These are phyloP conservation scores for Clusia tigrina DNA, from an alignment of 2,888 invertebrate genomes.

Conservation along the genomic window DNA sequence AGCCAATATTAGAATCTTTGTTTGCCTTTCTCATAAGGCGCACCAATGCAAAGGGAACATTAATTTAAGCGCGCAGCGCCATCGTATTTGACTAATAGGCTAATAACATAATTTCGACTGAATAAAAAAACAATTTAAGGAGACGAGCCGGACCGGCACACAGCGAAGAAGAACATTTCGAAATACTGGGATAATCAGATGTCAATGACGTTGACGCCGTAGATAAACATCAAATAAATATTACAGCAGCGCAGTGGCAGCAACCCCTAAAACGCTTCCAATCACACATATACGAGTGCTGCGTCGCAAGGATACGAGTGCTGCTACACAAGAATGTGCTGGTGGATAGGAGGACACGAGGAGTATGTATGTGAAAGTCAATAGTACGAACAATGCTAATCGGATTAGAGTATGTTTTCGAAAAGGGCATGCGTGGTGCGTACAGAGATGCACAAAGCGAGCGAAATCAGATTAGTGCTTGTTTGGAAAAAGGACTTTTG, in stretches of 20 bases:
- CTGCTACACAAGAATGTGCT: conserved; percentile 11
- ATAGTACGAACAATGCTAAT: conserved; percentile 55
- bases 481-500: conserved; percentile 46
- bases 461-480: conserved; percentile 51
- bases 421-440: conserved; percentile 35
- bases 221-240: conserved; percentile 40
- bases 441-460: conserved; percentile 8
- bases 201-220: conserved; percentile 38
- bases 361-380: conserved; percentile 56
- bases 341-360: neutral
- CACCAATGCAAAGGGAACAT: conserved; percentile 1
- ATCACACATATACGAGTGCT: neutral
- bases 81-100: conserved; percentile 53
- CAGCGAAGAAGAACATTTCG: conserved; percentile 21
- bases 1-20: conserved; percentile 23
- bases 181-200: conserved; percentile 18
- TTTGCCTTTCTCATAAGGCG: conserved; percentile 53
- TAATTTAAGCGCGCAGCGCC: conserved; percentile 13
- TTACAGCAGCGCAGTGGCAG: conserved; percentile 15
- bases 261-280: conserved; percentile 42
- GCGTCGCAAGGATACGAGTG: neutral
- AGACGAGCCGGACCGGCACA: too few species aligned
- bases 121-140: conserved; percentile 24
- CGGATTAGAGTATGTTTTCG: conserved; percentile 48
- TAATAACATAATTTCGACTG: conserved; percentile 48